Evolutionary conservation across 2,888 invertebrate genomes (phyloP).

Genomic region (Mesorhabditis belari): DNA sequence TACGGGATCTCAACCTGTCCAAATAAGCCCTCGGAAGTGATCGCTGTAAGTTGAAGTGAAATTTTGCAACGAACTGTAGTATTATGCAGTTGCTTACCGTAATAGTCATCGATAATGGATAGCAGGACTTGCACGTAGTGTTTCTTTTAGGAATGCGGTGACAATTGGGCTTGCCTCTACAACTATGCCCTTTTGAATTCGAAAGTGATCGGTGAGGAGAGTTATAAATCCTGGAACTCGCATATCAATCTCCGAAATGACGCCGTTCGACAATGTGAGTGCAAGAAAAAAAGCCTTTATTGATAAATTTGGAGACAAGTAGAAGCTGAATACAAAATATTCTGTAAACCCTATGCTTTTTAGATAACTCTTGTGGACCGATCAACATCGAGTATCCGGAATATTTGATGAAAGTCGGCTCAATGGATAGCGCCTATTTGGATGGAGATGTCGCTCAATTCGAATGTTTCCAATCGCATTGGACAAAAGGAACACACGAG

Average conservation of each 20-base stretch:
- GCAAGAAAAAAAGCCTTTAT: too few relatives aligned
- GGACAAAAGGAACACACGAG: constrained; percentile 37
- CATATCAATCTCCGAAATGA: constrained; percentile 16
- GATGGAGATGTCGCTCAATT: constrained; percentile 38
- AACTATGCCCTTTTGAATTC: constrained; percentile 45
- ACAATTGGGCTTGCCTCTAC: constrained; percentile 32
- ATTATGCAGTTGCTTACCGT: too few relatives aligned
- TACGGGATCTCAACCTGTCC: constrained; percentile 45
- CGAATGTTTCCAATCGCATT: constrained; percentile 41
- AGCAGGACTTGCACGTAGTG: too few relatives aligned
- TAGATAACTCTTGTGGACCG: constrained; percentile 50
- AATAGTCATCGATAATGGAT: too few relatives aligned
- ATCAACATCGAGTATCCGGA: constrained; percentile 51
- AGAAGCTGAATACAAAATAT: too few relatives aligned
- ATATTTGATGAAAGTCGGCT: constrained; percentile 40
- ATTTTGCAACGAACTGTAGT: too few relatives aligned
- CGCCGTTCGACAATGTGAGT: constrained; percentile 41
- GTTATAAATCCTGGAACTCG: constrained; percentile 24
- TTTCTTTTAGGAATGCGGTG: constrained; percentile 41
- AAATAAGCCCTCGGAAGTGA: constrained; percentile 45
- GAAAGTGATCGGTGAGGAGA: constrained; percentile 30
- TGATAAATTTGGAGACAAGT: too few relatives aligned
- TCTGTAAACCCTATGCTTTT: too few relatives aligned
- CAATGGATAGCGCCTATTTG: constrained; percentile 28
- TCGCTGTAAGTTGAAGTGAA: too few relatives aligned